A percentile compares a stretch with the other conserved stretches of the same genome.
These are phyloP conservation scores for Onychomys arenicola DNA, from an alignment of 2,797 vertebrate genomes.

Conservation along the genomic window DNA sequence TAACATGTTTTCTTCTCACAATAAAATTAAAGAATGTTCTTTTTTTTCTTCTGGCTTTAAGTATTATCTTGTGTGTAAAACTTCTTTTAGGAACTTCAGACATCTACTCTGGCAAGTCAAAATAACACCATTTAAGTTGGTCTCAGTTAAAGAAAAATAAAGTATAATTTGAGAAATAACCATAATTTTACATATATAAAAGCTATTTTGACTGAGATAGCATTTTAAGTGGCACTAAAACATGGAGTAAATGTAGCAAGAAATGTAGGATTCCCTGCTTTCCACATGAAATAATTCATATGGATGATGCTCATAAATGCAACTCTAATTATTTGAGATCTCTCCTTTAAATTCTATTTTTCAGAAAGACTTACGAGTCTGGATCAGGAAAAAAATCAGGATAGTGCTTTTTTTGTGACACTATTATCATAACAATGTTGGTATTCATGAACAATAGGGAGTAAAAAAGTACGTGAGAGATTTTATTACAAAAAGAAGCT, in stretches of 20 bases:
- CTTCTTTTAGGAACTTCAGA: slow-evolving; percentile 36
- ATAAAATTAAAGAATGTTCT: slow-evolving; percentile 22
- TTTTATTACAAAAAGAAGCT: slow-evolving; percentile 62
- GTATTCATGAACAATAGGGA: background rate
- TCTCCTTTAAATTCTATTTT: background rate
- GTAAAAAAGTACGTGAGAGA: slow-evolving; percentile 46
- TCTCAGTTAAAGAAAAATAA: slow-evolving; percentile 58
- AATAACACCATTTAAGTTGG: slow-evolving; percentile 65
- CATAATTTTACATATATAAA: slow-evolving; percentile 70
- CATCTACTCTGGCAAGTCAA: slow-evolving; percentile 63
- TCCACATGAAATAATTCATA: slow-evolving; percentile 63
- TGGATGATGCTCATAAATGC: slow-evolving; percentile 50
- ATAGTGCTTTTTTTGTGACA: slow-evolving; percentile 31
- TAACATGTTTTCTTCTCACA: background rate
- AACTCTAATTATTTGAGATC: slow-evolving; percentile 27
- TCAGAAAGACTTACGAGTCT: background rate
- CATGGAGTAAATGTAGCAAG: slow-evolving; percentile 50
- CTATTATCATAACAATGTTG: slow-evolving; percentile 47
- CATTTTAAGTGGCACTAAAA: slow-evolving; percentile 68
- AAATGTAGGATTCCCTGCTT: slow-evolving; percentile 40
- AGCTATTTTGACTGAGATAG: slow-evolving; percentile 70
- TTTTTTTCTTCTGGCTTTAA: background rate
- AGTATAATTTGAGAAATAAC: slow-evolving; percentile 76
- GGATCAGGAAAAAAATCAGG: slow-evolving; percentile 8
- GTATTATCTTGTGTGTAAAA: slow-evolving; percentile 30